Conservation (phyloP, 2,113 vertebrate species). For the Pteronura brasiliensis region DNA sequence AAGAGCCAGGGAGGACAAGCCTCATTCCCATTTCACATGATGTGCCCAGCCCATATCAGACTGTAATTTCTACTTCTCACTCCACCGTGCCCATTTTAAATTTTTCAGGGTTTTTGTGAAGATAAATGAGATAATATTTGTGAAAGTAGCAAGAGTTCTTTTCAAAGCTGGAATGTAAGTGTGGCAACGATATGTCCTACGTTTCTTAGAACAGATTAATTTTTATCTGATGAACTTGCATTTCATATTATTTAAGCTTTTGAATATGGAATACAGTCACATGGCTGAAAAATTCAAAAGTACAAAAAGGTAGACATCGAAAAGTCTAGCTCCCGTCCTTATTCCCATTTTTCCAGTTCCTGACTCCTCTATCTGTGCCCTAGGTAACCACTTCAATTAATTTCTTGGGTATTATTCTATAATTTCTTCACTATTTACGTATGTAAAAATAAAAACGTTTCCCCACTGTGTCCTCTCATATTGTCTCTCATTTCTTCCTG, state of each 20-base stretch:
- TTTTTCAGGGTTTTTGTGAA: slow-evolving; percentile 37
- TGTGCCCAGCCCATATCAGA: background rate
- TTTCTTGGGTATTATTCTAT: background rate
- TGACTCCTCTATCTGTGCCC: background rate
- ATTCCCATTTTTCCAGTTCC: background rate
- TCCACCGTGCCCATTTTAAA: background rate
- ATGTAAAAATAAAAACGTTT: background rate
- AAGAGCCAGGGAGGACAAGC: background rate
- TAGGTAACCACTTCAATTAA: background rate
- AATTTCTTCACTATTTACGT: background rate
- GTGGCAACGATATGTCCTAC: background rate
- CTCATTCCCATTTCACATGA: background rate
- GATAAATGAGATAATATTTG: slow-evolving; percentile 39
- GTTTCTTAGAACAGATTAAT: background rate
- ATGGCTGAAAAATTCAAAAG: background rate
- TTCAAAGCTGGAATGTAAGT: slow-evolving; percentile 27
- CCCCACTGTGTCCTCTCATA: background rate
- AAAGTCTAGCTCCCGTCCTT: background rate
- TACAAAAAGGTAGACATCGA: background rate
- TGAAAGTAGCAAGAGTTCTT: slow-evolving; percentile 19
- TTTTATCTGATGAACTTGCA: background rate
- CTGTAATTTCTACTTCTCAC: background rate
- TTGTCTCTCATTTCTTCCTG: background rate
- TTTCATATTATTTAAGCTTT: background rate
- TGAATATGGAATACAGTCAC: background rate